Conservation (phyloP, 2,113 vertebrate genomes). For the Pygoscelis adeliae region DNA sequence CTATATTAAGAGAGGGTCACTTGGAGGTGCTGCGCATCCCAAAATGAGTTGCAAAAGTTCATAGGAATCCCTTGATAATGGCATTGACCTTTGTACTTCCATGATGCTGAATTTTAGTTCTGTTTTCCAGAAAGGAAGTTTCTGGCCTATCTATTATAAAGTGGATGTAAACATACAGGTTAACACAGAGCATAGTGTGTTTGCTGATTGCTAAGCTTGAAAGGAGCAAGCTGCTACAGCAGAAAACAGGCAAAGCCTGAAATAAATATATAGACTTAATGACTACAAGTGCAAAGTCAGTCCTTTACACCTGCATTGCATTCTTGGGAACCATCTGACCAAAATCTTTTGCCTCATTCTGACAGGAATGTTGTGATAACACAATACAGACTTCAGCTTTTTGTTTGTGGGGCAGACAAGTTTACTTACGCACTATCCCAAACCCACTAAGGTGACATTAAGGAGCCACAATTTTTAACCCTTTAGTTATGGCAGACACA, state of each 20-base stretch:
- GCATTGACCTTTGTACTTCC: not conserved
- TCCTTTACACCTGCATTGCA: not conserved
- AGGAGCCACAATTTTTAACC: not conserved
- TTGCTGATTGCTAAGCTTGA: not conserved
- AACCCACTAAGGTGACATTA: not conserved
- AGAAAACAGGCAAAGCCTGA: not conserved
- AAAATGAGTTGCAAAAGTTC: constrained; percentile 3
- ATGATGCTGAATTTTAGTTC: not conserved
- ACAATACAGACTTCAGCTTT: not conserved
- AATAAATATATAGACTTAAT: not conserved
- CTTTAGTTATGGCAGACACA: not conserved
- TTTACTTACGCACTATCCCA: not conserved
- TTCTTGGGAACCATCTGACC: not conserved
- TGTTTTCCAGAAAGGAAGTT: not conserved
- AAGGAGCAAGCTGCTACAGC: not conserved
- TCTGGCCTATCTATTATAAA: not conserved
- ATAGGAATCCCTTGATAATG: not conserved
- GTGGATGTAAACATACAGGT: not conserved
- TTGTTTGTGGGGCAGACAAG: not conserved
- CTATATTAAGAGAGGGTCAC: not conserved
- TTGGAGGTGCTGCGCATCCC: not conserved
- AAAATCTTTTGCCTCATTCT: not conserved
- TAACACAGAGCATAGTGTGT: not conserved
- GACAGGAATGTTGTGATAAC: not conserved
- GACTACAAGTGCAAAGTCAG: not conserved